Evolutionary conservation across 30 jellyfish, hydroid and myxozoan species (phyloP).

Genomic region (Hydractinia symbiolongicarpus): DNA sequence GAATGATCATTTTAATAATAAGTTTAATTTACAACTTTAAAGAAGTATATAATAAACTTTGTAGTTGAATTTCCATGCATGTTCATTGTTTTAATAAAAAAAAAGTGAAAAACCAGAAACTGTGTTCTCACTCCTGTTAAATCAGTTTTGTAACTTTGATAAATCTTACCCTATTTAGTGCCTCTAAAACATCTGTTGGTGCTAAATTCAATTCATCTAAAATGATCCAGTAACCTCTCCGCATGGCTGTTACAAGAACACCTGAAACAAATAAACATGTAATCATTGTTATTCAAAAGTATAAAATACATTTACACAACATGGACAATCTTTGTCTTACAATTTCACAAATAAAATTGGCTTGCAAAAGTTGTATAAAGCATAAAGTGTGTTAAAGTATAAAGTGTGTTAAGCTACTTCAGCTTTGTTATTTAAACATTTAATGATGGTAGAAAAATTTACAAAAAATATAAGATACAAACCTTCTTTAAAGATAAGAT

Average conservation of each 20-base stretch:
- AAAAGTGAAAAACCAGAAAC: neutral
- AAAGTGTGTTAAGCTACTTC: neutral
- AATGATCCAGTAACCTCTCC: constrained; percentile 94
- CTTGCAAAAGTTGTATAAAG: no score
- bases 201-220: constrained; percentile 97
- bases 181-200: constrained; percentile 98
- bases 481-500: constrained; percentile 94
- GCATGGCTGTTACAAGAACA: constrained; percentile 89
- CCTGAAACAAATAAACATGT: constrained; percentile 36
- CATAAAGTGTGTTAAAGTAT: no score
- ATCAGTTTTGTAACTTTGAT: neutral
- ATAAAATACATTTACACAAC: no score
- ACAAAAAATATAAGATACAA: neutral
- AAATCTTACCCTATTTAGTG: constrained; percentile 72
- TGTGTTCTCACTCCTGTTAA: neutral
- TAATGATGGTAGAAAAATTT: neutral
- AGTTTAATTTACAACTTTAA: no score
- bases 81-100: neutral
- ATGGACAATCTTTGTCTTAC: no score
- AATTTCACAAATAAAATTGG: no score
- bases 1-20: no score
- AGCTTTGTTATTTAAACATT: neutral
- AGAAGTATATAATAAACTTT: no score
- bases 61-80: neutral
- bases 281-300: no score